Evolutionary conservation across 2,797 vertebrate genomes (phyloP).

Genomic region (Hybognathus amarus): DNA sequence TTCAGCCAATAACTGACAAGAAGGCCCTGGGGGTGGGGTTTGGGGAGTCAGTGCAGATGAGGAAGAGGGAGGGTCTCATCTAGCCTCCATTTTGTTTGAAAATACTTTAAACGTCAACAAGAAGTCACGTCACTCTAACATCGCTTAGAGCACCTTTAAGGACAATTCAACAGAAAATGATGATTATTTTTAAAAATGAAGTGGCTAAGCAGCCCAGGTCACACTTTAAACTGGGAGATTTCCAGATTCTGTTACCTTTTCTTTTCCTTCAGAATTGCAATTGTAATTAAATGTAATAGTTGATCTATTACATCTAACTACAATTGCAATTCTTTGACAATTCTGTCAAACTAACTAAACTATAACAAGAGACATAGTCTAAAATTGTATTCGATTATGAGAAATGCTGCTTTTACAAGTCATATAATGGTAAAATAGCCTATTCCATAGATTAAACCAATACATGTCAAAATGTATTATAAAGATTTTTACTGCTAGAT

Average conservation of each 20-base stretch:
- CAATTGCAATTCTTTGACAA: too few relatives aligned
- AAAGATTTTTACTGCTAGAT: neutral
- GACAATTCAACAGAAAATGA: neutral
- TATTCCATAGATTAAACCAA: neutral
- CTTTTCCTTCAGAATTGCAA: neutral
- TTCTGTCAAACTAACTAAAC: too few relatives aligned
- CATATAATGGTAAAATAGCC: constrained; percentile 5
- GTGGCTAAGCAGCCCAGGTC: neutral
- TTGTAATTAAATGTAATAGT: neutral
- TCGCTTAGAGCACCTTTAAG: too few relatives aligned
- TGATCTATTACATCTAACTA: too few relatives aligned
- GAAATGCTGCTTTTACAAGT: constrained; percentile 47
- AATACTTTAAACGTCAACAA: too few relatives aligned
- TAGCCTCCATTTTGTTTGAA: too few relatives aligned
- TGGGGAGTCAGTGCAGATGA: too few relatives aligned
- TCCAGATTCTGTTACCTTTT: neutral
- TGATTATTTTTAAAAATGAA: neutral
- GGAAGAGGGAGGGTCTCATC: too few relatives aligned
- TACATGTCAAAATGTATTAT: neutral
- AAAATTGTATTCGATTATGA: constrained; percentile 4
- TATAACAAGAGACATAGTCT: neutral
- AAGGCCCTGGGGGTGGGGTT: too few relatives aligned
- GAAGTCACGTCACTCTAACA: too few relatives aligned
- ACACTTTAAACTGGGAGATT: neutral
- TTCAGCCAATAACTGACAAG: too few relatives aligned